phyloP scores from a whole-genome alignment of 2,888 invertebrate genomes.

The Lepidocyrtinus sp. region DNA sequence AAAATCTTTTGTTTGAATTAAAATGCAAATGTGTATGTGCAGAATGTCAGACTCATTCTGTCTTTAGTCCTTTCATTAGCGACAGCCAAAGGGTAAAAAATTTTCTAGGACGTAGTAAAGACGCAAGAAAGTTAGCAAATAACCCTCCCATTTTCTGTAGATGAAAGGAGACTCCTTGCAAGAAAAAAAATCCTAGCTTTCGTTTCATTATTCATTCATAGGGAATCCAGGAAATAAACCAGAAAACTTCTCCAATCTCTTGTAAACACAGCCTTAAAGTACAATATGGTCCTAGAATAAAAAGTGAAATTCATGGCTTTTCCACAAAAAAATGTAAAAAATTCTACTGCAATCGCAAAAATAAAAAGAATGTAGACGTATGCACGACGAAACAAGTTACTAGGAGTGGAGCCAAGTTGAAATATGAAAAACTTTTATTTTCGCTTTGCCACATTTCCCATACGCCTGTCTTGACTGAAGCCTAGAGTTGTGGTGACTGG shows the following conservation, averaged over 20 bases:
- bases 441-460: constrained; percentile 17
- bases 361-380: neutral
- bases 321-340: too few relatives aligned
- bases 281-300: neutral
- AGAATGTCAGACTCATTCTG: too few relatives aligned
- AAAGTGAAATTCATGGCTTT: neutral
- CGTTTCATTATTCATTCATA: constrained; percentile 44
- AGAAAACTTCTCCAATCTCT: neutral
- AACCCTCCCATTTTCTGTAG: too few relatives aligned
- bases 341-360: too few relatives aligned
- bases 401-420: neutral
- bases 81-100: too few relatives aligned
- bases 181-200: constrained; percentile 23
- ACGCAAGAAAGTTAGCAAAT: constrained; percentile 24
- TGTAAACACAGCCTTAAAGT: neutral
- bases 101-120: neutral
- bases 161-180: constrained; percentile 15
- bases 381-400: neutral
- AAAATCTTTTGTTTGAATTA: too few relatives aligned
- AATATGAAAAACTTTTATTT: neutral
- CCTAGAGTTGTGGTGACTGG: too few relatives aligned
- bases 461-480: too few relatives aligned
- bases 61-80: too few relatives aligned
- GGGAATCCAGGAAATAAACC: neutral
- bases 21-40: too few relatives aligned